phyloP scores from a whole-genome alignment of 2,888 invertebrate species.

The Hydroisotoma schaefferi region DNA sequence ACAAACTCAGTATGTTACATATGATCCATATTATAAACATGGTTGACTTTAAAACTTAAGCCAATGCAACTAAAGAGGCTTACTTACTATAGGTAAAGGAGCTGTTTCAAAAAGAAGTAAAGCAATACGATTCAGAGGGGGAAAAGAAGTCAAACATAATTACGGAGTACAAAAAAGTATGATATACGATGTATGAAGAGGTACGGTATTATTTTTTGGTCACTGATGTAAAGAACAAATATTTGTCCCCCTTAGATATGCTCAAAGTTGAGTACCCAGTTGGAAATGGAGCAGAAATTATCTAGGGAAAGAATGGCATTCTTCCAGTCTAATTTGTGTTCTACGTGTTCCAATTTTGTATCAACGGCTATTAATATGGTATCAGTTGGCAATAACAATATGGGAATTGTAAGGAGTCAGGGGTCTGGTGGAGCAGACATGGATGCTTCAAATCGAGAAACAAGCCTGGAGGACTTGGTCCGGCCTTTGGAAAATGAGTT shows the following conservation, averaged over 20 bases:
- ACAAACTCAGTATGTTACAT: constrained; percentile 60
- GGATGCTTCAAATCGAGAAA: constrained; percentile 6
- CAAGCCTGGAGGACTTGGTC: constrained; percentile 53
- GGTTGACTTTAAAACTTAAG: not conserved
- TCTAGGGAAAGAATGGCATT: constrained; percentile 41
- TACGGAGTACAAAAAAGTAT: constrained; percentile 80
- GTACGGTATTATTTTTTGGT: not conserved
- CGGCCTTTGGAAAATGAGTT: constrained; percentile 90
- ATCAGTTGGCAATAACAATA: constrained; percentile 23
- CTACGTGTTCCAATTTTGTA: constrained; percentile 39
- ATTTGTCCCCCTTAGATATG: constrained; percentile 53
- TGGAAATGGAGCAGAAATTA: constrained; percentile 43
- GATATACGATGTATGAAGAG: constrained; percentile 4
- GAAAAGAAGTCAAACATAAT: constrained; percentile 76
- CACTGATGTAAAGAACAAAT: not conserved
- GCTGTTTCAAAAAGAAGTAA: constrained; percentile 70
- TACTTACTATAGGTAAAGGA: constrained; percentile 62
- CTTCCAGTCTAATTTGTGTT: constrained; percentile 44
- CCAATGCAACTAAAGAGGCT: too few relatives aligned
- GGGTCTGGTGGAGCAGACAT: not conserved
- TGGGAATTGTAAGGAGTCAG: constrained; percentile 12
- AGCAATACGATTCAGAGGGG: constrained; percentile 68
- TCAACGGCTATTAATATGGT: constrained; percentile 42
- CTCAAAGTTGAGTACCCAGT: constrained; percentile 58
- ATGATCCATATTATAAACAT: not conserved